Percentiles rank a stretch among this genome's conserved stretches.
Conservation (phyloP, 1,140 invertebrate genomes). For the Drosophila mayri region DNA sequence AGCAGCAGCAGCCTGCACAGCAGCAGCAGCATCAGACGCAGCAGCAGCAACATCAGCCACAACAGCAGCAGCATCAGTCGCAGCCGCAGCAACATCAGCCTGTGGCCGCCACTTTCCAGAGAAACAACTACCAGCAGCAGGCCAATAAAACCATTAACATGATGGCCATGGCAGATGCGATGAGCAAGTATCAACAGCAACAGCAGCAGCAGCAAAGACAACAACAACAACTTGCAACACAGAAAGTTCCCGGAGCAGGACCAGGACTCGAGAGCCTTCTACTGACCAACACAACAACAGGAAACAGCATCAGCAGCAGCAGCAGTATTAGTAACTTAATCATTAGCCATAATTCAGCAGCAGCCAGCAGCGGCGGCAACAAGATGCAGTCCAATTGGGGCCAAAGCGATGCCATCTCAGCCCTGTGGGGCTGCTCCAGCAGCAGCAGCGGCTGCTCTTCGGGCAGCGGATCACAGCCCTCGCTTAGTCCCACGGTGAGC, state of each 20-base stretch:
- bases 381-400: slow-evolving; percentile 52
- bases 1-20: slow-evolving; percentile 22
- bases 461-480: slow-evolving; percentile 78
- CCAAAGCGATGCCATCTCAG: slow-evolving; percentile 74
- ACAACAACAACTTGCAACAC: slow-evolving; percentile 28
- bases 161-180: slow-evolving; percentile 72
- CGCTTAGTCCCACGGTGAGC: slow-evolving; percentile 77
- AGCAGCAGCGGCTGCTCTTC: slow-evolving; percentile 78
- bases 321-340: slow-evolving; percentile 85
- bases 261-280: slow-evolving; percentile 44
- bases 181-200: slow-evolving; percentile 68
- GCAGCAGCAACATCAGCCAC: slow-evolving; percentile 53
- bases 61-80: slow-evolving; percentile 36
- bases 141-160: slow-evolving; percentile 54
- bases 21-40: slow-evolving; percentile 26
- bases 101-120: slow-evolving; percentile 18
- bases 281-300: slow-evolving; percentile 51
- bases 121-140: slow-evolving; percentile 49
- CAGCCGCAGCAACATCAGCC: slow-evolving; percentile 49
- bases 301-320: slow-evolving; percentile 50
- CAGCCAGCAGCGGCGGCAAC: slow-evolving; percentile 48
- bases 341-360: slow-evolving; percentile 83
- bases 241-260: slow-evolving; percentile 3
- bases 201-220: slow-evolving; percentile 58
- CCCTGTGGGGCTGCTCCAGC: slow-evolving; percentile 78